Conservation (phyloP, 2,113 vertebrate genomes). For the Petroica traversi region DNA sequence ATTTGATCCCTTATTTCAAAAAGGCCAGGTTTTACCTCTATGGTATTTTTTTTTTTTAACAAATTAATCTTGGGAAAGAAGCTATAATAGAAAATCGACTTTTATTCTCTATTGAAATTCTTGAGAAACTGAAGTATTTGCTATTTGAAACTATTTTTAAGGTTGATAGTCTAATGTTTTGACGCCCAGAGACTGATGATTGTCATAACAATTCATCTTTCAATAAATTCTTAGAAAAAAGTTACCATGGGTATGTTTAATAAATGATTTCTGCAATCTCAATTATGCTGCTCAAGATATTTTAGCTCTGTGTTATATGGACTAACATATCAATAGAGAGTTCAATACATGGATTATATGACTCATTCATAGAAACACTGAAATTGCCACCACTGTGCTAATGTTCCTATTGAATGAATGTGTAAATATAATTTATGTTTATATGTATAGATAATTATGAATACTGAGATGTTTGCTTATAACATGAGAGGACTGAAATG, state of each 20-base stretch:
- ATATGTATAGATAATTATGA: neutral
- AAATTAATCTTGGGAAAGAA: neutral
- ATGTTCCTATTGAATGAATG: neutral
- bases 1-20: neutral
- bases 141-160: neutral
- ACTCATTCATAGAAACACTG: neutral
- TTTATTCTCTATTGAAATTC: neutral
- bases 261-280: conserved; percentile 9
- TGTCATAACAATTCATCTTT: conserved; percentile 50
- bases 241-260: neutral
- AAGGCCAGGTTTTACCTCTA: neutral
- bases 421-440: neutral
- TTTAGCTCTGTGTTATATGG: neutral
- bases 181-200: conserved; percentile 17
- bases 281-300: neutral
- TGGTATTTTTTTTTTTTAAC: neutral
- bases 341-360: neutral
- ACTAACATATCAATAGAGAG: neutral
- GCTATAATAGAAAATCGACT: neutral
- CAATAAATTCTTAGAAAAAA: conserved; percentile 26
- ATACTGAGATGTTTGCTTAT: neutral
- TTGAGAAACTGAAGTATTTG: neutral
- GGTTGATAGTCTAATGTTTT: conserved; percentile 37
- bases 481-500: neutral
- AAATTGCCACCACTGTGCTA: neutral